Evolutionary conservation across 2,113 vertebrate genomes (phyloP), one percentile per base, ranked within the genome.

Genomic region (Galbula dea): DNA sequence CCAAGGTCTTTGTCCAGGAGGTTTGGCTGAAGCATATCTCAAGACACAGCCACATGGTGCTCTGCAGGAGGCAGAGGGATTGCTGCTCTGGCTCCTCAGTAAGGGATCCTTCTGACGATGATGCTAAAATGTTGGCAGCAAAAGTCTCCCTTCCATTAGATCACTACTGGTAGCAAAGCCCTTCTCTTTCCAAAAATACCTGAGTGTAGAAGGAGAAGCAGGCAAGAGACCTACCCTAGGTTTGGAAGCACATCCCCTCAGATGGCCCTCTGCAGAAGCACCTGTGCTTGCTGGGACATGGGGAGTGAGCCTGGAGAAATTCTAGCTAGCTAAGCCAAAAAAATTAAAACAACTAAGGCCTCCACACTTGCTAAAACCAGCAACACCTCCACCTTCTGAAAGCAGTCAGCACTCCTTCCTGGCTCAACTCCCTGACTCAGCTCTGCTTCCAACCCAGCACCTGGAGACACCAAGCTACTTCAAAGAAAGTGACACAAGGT

Each of bases 21-120:
- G 15, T 61, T 73, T 62, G 29, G 8, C 65, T 73, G 34, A 62
- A 82, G 30, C 15, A 3, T 61, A 54, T 37, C 49, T 74, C 39
- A 34, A n/a, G 37, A 27, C n/a, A 81, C 0, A 0, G 16, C 41
- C 29, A 51, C 22, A 67, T 6, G 0, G 39, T 20, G 43, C 23
- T 77, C 30, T 63, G 36, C 30, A 46, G 58, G 66, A 79, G 30
- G 20, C 36, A 6, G 37, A 77, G n/a, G 16, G 26, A 41, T 36
- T 81, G 17, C 51, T 83, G 36, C 5, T 3, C 36, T 57, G 39
- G 27, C 7, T 65, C 17, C 24, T 63, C 48, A 63, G 15, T 43
- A 39, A 66, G 41, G 14, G 12, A 12, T 20, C 9, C 22, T 49
- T 34, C 37, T 66, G 3, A 0, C 74, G 21, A 29, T 84, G 65